Evolutionary conservation across 1,140 invertebrate genomes (phyloP), one percentile per base, ranked within the genome.

Genomic region (Solen grandis): DNA sequence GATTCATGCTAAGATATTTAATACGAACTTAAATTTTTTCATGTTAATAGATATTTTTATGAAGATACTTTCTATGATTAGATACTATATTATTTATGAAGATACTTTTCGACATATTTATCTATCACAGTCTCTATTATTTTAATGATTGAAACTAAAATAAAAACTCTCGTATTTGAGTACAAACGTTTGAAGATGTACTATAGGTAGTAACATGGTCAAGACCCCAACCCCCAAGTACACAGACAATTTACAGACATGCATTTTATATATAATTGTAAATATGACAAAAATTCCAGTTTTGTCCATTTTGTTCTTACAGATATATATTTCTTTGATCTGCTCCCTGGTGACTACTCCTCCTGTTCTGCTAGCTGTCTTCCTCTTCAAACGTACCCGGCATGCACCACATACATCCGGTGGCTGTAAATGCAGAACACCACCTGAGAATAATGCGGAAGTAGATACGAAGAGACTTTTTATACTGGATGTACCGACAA

Each of bases 371-470:
- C 16, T 79, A 0, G 38, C 70, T 1, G 54, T 79, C 2, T 36
- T 79, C 10, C n/a, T 79, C 5, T 79, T 79, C 27, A 79, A 79
- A 60, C 54, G 35, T 52, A 78, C 31, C 50, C 22, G 31, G 31
- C 76, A 13, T 29, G 78, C 33, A 55, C 82, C 36, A 1, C 2
- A 33, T 27, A 36, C 16, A 79, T 10, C 78, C 69, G 74, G 74
- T n/a, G n/a, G n/a, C n/a, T n/a, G n/a, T n/a, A n/a, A n/a, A n/a
- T n/a, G n/a, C n/a, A n/a, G n/a, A n/a, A n/a, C n/a, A n/a, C n/a
- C n/a, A n/a, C n/a, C n/a, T n/a, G n/a, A n/a, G n/a, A n/a, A n/a
- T n/a, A n/a, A n/a, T n/a, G n/a, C n/a, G n/a, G n/a, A n/a, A n/a
- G n/a, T n/a, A n/a, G n/a, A n/a, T n/a, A n/a, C n/a, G n/a, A n/a